These are phyloP conservation scores for Cistogaster globosa DNA, from an alignment of 2,888 invertebrate species.

Conservation along the genomic window DNA sequence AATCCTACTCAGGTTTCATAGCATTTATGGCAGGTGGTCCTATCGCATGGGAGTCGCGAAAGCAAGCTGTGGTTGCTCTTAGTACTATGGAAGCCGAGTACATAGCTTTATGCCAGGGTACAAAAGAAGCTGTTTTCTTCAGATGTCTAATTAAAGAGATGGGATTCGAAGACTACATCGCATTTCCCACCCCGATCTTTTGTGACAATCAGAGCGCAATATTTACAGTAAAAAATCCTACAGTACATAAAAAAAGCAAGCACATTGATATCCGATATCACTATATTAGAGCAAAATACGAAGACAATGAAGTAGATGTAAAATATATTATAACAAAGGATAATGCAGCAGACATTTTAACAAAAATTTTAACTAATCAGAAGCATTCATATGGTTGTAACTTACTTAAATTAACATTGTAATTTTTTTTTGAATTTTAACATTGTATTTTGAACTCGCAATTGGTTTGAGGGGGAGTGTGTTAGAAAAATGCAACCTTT, in stretches of 20 bases:
- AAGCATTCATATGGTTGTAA: constrained; percentile 4
- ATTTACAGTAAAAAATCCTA: too few species aligned
- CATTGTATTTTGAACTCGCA: not conserved
- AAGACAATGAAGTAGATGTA: not conserved
- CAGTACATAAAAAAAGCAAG: constrained; percentile 4
- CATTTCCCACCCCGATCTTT: too few species aligned
- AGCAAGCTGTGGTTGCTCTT: not conserved
- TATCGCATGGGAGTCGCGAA: constrained; percentile 12
- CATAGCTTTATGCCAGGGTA: not conserved
- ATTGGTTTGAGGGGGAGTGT: not conserved
- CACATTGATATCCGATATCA: constrained; percentile 3
- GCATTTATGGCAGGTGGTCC: not conserved
- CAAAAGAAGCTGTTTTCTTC: not conserved
- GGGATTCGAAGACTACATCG: too few species aligned
- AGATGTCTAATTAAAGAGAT: too few species aligned
- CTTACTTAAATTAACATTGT: not conserved
- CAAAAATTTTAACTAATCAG: not conserved
- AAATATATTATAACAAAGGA: constrained; percentile 6
- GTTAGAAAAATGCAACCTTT: not conserved
- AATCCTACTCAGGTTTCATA: too few species aligned
- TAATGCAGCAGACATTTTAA: constrained; percentile 4
- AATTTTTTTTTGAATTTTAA: not conserved
- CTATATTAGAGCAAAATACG: not conserved
- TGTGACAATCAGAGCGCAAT: too few species aligned
- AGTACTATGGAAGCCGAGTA: constrained; percentile 30